These are phyloP conservation scores for Diadema setosum DNA, from an alignment of 35 echinoderm and acorn worm species.

Conservation along the genomic window DNA sequence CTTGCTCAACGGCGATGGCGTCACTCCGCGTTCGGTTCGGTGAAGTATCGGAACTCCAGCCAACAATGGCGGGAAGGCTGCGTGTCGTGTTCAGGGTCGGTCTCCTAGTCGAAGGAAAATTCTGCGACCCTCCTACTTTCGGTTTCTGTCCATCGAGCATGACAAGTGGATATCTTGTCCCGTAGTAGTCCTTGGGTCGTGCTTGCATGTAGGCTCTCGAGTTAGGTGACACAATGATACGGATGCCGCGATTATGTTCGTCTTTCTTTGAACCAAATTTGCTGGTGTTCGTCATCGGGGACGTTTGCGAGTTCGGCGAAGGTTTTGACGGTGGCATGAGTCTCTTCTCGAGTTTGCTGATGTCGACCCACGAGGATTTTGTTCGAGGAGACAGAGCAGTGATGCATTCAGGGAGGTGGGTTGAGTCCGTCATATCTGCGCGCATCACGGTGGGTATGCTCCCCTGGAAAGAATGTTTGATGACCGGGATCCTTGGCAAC, in stretches of 20 bases:
- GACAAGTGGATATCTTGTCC: background rate
- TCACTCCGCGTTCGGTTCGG: background rate
- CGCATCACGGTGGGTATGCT: constrained; percentile 2
- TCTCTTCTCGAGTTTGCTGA: background rate
- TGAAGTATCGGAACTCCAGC: background rate
- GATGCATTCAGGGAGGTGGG: background rate
- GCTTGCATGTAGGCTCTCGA: background rate
- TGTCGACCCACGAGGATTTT: background rate
- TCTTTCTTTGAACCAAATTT: background rate
- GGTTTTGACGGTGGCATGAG: background rate
- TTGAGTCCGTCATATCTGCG: background rate
- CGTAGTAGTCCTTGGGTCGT: background rate
- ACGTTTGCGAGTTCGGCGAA: background rate
- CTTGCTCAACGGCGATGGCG: background rate
- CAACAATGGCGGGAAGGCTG: constrained; percentile 3
- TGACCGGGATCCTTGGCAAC: background rate
- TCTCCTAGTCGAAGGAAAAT: background rate
- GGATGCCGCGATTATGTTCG: background rate
- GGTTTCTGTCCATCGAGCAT: background rate
- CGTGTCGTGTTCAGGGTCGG: background rate
- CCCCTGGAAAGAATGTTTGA: background rate
- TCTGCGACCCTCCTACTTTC: background rate
- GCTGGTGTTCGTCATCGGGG: background rate
- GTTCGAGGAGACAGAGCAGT: background rate
- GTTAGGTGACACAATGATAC: constrained; percentile 1